These are phyloP conservation scores for Ennomos erosarius DNA, from an alignment of 2,888 invertebrate species.

Conservation along the genomic window DNA sequence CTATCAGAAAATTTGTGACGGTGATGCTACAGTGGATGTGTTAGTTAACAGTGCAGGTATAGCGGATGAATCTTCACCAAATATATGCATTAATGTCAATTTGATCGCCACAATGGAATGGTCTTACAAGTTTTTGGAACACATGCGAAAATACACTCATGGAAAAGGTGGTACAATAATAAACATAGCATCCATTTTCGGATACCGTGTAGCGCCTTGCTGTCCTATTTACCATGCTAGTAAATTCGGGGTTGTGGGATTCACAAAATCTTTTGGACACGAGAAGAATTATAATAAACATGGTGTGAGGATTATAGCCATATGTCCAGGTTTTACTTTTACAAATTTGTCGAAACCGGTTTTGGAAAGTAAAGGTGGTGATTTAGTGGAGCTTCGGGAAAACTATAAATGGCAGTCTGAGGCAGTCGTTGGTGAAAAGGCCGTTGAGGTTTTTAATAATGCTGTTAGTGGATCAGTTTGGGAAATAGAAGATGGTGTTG, in stretches of 20 bases:
- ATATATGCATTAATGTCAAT: conserved; percentile 34
- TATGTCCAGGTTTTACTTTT: conserved; percentile 64
- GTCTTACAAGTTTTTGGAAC: conserved; percentile 47
- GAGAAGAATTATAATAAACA: conserved; percentile 70
- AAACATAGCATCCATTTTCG: conserved; percentile 84
- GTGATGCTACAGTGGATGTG: conserved; percentile 62
- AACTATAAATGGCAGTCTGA: conserved; percentile 43
- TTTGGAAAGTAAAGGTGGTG: conserved; percentile 14
- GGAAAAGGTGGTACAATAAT: conserved; percentile 86
- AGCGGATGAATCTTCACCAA: conserved; percentile 42
- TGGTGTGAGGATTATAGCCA: conserved; percentile 80
- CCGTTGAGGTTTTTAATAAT: conserved; percentile 30
- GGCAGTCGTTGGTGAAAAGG: conserved; percentile 39
- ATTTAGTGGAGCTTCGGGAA: conserved; percentile 22
- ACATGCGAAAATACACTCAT: conserved; percentile 83
- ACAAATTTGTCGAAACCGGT: not conserved
- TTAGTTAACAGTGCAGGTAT: conserved; percentile 73
- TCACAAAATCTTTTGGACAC: conserved; percentile 78
- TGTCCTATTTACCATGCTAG: conserved; percentile 86
- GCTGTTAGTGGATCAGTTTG: conserved; percentile 38
- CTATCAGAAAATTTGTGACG: conserved; percentile 47
- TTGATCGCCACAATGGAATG: conserved; percentile 6
- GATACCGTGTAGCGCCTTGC: conserved; percentile 76
- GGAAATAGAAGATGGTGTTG: conserved; percentile 26
- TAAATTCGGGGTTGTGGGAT: conserved; percentile 83